Conservation (phyloP, 2,888 invertebrate species). For the Eilema depressum region DNA sequence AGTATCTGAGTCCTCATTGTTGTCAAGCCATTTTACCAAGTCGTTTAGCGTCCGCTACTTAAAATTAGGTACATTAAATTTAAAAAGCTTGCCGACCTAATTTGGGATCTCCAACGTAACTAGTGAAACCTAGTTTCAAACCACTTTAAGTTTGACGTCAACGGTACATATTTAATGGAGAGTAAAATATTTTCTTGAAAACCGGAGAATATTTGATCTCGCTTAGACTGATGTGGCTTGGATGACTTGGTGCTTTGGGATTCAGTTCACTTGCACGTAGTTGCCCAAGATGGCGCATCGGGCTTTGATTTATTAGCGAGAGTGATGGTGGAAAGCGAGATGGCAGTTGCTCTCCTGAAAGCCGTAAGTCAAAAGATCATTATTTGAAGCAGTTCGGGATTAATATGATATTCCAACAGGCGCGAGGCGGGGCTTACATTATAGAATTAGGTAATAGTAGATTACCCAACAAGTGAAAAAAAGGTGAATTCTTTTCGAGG, state of each 20-base stretch:
- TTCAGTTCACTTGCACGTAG: not conserved
- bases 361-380: too few relatives aligned
- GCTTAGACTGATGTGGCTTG: not conserved
- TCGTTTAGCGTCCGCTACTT: not conserved
- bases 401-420: not conserved
- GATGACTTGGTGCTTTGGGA: not conserved
- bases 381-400: too few relatives aligned
- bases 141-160: slow-evolving; percentile 7
- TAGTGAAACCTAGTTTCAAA: not conserved
- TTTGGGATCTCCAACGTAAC: not conserved
- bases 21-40: not conserved
- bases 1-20: not conserved
- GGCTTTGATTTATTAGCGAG: not conserved
- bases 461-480: too few relatives aligned
- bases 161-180: not conserved
- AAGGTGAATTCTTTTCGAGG: too few relatives aligned
- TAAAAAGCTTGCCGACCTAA: not conserved
- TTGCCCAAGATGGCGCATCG: not conserved
- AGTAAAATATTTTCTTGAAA: not conserved
- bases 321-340: too few relatives aligned
- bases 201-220: not conserved
- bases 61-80: not conserved
- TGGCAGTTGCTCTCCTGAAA: too few relatives aligned
- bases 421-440: not conserved
- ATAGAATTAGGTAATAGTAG: too few relatives aligned